Evolutionary conservation across 2,888 invertebrate species (phyloP), one percentile per base, ranked within the genome.

Genomic region (Pseudeuparius sepicola): DNA sequence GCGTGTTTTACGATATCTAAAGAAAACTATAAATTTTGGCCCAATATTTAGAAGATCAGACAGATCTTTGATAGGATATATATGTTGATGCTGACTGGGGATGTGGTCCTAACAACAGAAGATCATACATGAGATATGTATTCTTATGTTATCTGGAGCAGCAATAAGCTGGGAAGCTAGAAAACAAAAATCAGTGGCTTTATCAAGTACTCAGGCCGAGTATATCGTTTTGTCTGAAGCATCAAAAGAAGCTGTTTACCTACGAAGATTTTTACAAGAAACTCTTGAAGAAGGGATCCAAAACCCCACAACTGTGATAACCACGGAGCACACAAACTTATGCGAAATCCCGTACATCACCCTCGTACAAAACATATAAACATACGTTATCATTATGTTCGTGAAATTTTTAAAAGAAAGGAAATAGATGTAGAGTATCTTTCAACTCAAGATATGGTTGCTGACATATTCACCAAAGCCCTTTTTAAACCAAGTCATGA

Each of bases 61-160:
- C 37, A 39, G 43, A n/a, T n/a, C n/a, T n/a, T n/a, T n/a, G n/a
- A n/a, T n/a, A n/a, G n/a, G n/a, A n/a, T n/a, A n/a, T n/a, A n/a
- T n/a, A n/a, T n/a, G n/a, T 42, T 15, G 46, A 43, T 34, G 41
- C 46, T 16, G 45, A 44, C 34, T 50, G 45, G 44, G 43, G 28
- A 12, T 13, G 20, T 10, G 23, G 37, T 25, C 15, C 2, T 14
- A 17, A 4, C 15, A 36, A 45, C 26, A 56, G 61, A 54, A 62
- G 57, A 53, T 65, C 61, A 13, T 55, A 48, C 37, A 53, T 50
- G n/a, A 54, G 51, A 2, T 51, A 37, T 36, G 42, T n/a, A n/a
- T 34, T 41, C 53, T 52, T 40, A 36, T 17, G 11, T 28, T 50
- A n/a, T 43, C 45, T 9, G 41, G 38, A n/a, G 11, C 18, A 14